Evolutionary conservation across 1,140 invertebrate species (phyloP).

Genomic region (Brachionus rubens): DNA sequence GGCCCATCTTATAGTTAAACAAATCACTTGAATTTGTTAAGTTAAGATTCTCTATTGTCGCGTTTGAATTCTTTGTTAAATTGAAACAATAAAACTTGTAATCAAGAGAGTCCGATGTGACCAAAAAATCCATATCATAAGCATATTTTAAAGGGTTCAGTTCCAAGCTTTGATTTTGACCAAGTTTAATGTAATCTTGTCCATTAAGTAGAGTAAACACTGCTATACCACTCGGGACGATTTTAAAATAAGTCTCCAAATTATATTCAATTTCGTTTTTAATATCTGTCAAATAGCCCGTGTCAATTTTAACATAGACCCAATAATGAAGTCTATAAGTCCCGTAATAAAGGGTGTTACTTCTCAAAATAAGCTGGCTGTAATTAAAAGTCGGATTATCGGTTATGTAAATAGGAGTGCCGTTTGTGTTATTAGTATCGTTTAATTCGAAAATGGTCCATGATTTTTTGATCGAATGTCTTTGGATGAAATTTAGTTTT

Average conservation of each 20-base stretch:
- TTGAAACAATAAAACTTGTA: conserved; percentile 17
- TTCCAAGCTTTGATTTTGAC: conserved; percentile 2
- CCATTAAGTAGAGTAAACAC: conserved; percentile 11
- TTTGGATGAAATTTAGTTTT: conserved; percentile 1
- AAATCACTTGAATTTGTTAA: background rate
- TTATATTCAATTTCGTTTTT: background rate
- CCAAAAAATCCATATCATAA: conserved; percentile 34
- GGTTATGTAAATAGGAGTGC: background rate
- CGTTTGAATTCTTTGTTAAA: background rate
- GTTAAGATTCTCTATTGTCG: background rate
- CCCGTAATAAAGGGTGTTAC: background rate
- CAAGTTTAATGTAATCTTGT: background rate
- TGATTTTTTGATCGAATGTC: background rate
- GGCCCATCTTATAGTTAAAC: background rate
- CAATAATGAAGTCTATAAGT: background rate
- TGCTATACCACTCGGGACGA: conserved; percentile 31
- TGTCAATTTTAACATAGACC: background rate
- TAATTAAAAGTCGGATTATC: conserved; percentile 20
- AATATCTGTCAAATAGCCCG: background rate
- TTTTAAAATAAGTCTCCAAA: conserved; percentile 5
- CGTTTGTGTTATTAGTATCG: background rate
- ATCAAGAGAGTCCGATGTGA: background rate
- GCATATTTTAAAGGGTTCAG: conserved; percentile 3
- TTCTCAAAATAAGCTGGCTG: background rate
- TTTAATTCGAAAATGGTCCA: background rate